Conservation (phyloP, 2,888 invertebrate genomes). For the Coleophora flavipennella region DNA sequence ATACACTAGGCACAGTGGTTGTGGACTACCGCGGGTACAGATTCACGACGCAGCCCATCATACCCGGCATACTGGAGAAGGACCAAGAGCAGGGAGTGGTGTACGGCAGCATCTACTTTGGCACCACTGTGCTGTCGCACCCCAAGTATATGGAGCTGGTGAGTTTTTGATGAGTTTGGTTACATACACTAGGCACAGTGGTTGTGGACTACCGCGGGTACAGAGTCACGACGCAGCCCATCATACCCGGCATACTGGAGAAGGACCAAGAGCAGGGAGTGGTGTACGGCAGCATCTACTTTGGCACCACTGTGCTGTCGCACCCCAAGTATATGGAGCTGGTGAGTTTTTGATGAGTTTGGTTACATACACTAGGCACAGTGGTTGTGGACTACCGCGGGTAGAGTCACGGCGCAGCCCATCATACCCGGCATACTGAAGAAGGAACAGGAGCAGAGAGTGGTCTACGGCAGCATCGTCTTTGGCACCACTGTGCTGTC, state of each 20-base stretch:
- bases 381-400: slow-evolving; percentile 99
- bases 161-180: slow-evolving; percentile 54
- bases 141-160: slow-evolving; percentile 94
- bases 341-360: slow-evolving; percentile 82
- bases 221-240: slow-evolving; percentile 98
- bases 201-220: slow-evolving; percentile 99
- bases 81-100: slow-evolving; percentile 99
- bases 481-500: slow-evolving; percentile 97
- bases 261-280: slow-evolving; percentile 99
- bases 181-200: slow-evolving; percentile 98
- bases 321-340: slow-evolving; percentile 96
- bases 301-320: slow-evolving; percentile 96
- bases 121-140: slow-evolving; percentile 94
- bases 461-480: slow-evolving; percentile 99
- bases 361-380: slow-evolving; percentile 96
- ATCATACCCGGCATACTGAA: slow-evolving; percentile 99
- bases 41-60: slow-evolving; percentile 98
- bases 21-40: slow-evolving; percentile 98
- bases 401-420: slow-evolving; percentile 98
- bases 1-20: slow-evolving; percentile 97
- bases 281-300: slow-evolving; percentile 99
- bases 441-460: slow-evolving; percentile 98
- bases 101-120: slow-evolving; percentile 99
- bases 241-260: slow-evolving; percentile 98
- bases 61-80: slow-evolving; percentile 97